Evolutionary conservation across 2,888 invertebrate species (phyloP).

Genomic region (Pheosia tremula): DNA sequence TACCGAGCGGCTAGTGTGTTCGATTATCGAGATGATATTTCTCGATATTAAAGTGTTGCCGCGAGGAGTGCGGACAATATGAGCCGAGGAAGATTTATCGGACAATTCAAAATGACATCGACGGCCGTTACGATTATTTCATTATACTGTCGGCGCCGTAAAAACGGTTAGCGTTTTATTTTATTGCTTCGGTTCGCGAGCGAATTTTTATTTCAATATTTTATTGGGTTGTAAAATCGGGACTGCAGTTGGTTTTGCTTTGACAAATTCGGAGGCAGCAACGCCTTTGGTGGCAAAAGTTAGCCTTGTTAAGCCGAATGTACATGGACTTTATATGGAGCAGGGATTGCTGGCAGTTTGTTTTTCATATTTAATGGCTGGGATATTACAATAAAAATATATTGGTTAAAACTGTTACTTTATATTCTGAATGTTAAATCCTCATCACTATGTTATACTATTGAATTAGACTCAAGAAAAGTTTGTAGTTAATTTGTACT

Average conservation of each 20-base stretch:
- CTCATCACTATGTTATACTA: no score
- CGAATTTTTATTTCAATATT: constrained; percentile 81
- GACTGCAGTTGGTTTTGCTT: constrained; percentile 57
- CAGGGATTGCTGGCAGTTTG: constrained; percentile 5
- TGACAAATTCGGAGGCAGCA: constrained; percentile 57
- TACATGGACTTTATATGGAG: constrained; percentile 13
- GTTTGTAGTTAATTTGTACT: no score
- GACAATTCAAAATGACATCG: constrained; percentile 79
- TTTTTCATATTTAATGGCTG: neutral
- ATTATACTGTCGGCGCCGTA: constrained; percentile 83
- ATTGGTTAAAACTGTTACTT: no score
- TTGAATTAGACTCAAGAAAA: no score
- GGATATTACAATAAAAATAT: neutral
- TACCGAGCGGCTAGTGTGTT: constrained; percentile 74
- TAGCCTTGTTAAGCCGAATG: constrained; percentile 25
- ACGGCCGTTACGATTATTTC: constrained; percentile 83
- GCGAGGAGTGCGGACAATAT: constrained; percentile 82
- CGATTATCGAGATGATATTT: constrained; percentile 84
- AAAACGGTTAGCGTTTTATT: constrained; percentile 82
- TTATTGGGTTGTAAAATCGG: constrained; percentile 78
- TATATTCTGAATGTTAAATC: no score
- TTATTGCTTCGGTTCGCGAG: constrained; percentile 74
- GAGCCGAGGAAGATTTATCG: constrained; percentile 83
- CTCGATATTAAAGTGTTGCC: constrained; percentile 84
- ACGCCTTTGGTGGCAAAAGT: constrained; percentile 45